Evolutionary conservation across 2,888 invertebrate species (phyloP).

Genomic region (Tetragonisca angustula): DNA sequence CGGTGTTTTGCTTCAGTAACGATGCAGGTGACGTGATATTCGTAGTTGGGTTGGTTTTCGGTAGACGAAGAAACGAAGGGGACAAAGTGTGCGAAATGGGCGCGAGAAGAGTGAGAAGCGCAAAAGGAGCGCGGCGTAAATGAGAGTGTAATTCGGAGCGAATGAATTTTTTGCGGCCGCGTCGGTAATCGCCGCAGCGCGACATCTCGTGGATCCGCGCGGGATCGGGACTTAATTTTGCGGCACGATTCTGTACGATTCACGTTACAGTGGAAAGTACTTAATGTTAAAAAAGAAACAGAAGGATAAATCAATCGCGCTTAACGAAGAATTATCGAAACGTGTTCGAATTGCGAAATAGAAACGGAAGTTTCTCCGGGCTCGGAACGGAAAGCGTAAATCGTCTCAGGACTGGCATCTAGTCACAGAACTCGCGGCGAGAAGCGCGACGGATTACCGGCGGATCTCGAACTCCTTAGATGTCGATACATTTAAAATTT

Average conservation of each 20-base stretch:
- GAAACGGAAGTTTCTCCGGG: background rate
- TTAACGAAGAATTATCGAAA: background rate
- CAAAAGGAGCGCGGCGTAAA: conserved; percentile 37
- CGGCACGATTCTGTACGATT: background rate
- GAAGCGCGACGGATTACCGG: conserved; percentile 42
- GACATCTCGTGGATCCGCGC: conserved; percentile 23
- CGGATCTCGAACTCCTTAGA: conserved; percentile 61
- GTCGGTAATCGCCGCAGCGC: conserved; percentile 39
- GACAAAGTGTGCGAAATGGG: conserved; percentile 17
- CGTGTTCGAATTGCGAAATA: background rate
- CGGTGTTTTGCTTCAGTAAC: conserved; percentile 40
- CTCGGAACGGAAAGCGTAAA: conserved; percentile 9
- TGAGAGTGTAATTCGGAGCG: conserved; percentile 46
- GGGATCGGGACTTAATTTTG: conserved; percentile 1
- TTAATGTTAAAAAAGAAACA: background rate
- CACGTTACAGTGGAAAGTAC: background rate
- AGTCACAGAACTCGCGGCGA: conserved; percentile 67
- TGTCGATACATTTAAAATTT: conserved; percentile 68
- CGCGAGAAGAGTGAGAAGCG: conserved; percentile 30
- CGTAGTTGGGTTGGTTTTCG: conserved; percentile 27
- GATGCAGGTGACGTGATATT: conserved; percentile 26
- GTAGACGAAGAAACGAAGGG: background rate
- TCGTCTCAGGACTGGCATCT: conserved; percentile 66
- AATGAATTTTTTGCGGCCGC: conserved; percentile 34
- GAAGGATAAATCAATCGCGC: background rate